Evolutionary conservation across 2,113 vertebrate species (phyloP).

Genomic region (Urocitellus parryii): DNA sequence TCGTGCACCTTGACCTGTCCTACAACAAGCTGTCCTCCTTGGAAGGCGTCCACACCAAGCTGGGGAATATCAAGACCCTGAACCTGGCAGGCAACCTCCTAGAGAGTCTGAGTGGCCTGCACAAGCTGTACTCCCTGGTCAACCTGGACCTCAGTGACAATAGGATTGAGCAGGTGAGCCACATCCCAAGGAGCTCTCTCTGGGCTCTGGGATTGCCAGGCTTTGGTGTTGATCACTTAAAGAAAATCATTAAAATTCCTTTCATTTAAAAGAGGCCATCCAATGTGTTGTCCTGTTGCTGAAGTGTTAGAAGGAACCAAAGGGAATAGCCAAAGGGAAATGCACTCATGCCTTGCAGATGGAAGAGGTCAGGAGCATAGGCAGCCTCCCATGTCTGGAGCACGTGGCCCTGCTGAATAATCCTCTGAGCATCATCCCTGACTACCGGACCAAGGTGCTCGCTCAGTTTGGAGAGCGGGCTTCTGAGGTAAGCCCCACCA

Average conservation of each 20-base stretch:
- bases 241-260: background rate
- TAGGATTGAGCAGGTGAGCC: conserved; percentile 92
- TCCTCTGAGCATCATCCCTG: conserved; percentile 96
- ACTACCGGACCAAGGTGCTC: conserved; percentile 98
- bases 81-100: conserved; percentile 97
- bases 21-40: conserved; percentile 93
- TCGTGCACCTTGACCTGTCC: conserved; percentile 97
- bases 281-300: fast-evolving
- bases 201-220: background rate
- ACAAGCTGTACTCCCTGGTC: conserved; percentile 97
- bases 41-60: conserved; percentile 94
- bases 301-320: background rate
- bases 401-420: conserved; percentile 92
- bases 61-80: conserved; percentile 98
- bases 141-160: conserved; percentile 96
- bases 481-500: conserved; percentile 91
- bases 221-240: background rate
- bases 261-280: conserved; percentile 41
- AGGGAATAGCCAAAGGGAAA: conserved; percentile 65
- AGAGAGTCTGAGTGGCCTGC: conserved; percentile 93
- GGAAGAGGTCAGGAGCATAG: conserved; percentile 94
- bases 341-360: conserved; percentile 87
- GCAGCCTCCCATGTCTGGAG: conserved; percentile 95
- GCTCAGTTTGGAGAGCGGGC: conserved; percentile 97
- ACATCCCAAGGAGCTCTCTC: background rate